Evolutionary conservation across 2,888 invertebrate genomes (phyloP), one percentile per base, ranked within the genome.

Genomic region (Drosophila buzzatii): DNA sequence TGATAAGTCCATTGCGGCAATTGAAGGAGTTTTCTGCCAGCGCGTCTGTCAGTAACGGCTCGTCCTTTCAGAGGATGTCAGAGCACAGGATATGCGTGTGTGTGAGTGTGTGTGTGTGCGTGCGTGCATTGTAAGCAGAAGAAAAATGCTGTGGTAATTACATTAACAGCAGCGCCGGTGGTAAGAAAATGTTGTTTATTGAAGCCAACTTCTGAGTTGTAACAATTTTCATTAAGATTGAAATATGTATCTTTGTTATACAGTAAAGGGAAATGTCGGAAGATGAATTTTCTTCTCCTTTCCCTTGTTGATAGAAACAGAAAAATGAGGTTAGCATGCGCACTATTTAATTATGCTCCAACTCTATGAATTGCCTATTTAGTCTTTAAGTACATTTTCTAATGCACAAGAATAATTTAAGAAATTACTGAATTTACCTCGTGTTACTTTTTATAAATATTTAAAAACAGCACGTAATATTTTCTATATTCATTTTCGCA

Each of bases 211-310:
- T 58, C 71, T 60, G 76, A 83, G 78, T 72, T 76, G 79, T 78
- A 91, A 82, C 90, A 74, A 86, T 85, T 89, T 90, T 91, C 90
- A 89, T 84, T 89, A 90, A 89, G 89, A 89, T 82, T 84, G 82
- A 91, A 84, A 81, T 86, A 88, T 79, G 78, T 67, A 68, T 64
- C 58, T 80, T 67, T 79, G 67, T 64, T 55, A 14, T 67, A 74
- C 70, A 55, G 62, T 52, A 47, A 10, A 58, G 37, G 44, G 45
- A 27, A 39, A 10, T 14, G n/a, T 39, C 16, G 10, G 6, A 31
- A 6, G 37, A 6, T 5, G 31, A 2, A 44, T 18, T 63, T 33
- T 5, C 0, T 10, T 5, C 16, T 18, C 18, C 8, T 44, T 39
- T 44, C 31, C 35, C 23, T 23, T n/a, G 8, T 6, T 20, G 60